These are phyloP conservation scores for Galbula dea DNA, from an alignment of 2,113 vertebrate species.

Conservation along the genomic window DNA sequence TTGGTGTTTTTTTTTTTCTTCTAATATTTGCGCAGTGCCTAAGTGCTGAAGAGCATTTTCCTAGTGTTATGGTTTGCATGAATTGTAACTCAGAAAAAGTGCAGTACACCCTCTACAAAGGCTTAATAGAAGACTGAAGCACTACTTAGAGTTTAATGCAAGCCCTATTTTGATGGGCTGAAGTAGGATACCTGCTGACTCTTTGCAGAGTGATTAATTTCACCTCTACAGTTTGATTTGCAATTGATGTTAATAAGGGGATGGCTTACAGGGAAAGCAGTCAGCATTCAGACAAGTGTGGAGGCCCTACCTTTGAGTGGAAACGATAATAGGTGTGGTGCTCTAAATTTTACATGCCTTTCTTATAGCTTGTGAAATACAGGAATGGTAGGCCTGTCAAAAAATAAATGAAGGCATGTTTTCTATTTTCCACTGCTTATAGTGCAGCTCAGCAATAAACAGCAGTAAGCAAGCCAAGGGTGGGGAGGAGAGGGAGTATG, in stretches of 20 bases:
- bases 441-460: background rate
- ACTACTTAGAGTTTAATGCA: background rate
- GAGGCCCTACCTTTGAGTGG: background rate
- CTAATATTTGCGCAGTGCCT: background rate
- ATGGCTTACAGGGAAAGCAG: constrained; percentile 23
- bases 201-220: constrained; percentile 34
- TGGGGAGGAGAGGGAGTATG: background rate
- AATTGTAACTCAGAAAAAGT: background rate
- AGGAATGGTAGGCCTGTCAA: background rate
- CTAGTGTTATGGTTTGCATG: background rate
- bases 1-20: background rate
- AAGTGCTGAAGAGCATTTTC: constrained; percentile 22
- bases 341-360: background rate
- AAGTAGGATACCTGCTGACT: constrained; percentile 45
- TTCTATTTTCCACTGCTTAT: background rate
- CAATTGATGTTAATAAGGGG: constrained; percentile 39
- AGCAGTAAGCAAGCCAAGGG: background rate
- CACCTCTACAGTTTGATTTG: background rate
- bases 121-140: background rate
- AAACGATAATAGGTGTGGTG: background rate
- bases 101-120: background rate
- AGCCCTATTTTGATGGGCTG: constrained; percentile 40
- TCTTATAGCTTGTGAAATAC: background rate
- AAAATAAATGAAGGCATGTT: background rate
- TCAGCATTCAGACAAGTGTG: background rate